Percentiles rank a stretch among this genome's conserved stretches.
Conservation (phyloP, 1,140 invertebrate genomes). For the Diachasma alloeum region DNA sequence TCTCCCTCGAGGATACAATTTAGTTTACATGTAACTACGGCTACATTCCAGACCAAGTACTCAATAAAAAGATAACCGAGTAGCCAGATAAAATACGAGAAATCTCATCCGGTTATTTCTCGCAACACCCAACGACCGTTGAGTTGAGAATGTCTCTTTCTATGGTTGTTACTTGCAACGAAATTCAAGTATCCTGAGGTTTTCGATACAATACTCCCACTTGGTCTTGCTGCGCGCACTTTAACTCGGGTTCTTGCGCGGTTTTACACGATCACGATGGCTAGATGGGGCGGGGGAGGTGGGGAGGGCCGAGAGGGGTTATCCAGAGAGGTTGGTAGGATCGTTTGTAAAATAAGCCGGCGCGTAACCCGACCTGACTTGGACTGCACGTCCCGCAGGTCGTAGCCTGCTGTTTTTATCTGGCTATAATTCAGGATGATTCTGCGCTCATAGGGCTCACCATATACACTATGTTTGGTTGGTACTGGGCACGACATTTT, state of each 20-base stretch:
- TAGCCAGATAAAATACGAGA: neutral
- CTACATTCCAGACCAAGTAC: neutral
- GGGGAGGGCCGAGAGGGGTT: neutral
- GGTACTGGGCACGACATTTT: neutral
- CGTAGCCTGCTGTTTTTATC: constrained; percentile 64
- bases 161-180: neutral
- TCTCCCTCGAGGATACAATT: too few species aligned
- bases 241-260: neutral
- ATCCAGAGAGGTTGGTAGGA: neutral
- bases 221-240: neutral
- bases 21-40: neutral
- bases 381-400: constrained; percentile 45
- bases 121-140: neutral
- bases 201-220: neutral
- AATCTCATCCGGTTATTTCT: neutral
- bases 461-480: neutral
- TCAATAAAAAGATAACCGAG: neutral
- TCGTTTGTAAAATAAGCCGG: constrained; percentile 47
- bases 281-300: neutral
- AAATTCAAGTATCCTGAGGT: neutral
- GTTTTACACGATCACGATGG: neutral
- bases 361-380: constrained; percentile 61
- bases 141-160: constrained; percentile 4
- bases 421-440: constrained; percentile 62
- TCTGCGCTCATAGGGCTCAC: constrained; percentile 37